Conservation (phyloP, 2,888 invertebrate genomes). For the Dynastes maya region DNA sequence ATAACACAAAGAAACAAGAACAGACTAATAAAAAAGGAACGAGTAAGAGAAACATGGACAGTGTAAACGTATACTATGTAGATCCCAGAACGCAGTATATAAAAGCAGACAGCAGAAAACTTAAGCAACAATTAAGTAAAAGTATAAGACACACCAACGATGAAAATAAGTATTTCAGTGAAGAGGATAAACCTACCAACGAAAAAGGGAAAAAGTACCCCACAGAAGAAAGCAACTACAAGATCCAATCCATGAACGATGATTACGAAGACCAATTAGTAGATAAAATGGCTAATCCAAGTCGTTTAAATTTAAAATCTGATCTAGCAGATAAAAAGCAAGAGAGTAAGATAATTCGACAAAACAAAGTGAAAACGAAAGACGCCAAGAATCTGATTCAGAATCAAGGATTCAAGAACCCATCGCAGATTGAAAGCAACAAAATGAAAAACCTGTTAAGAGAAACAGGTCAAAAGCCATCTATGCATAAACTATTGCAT, state of each 20-base stretch:
- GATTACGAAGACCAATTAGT: constrained; percentile 39
- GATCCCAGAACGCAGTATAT: constrained; percentile 4
- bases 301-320: background rate
- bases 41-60: background rate
- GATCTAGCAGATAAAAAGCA: background rate
- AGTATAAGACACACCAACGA: background rate
- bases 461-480: constrained; percentile 31
- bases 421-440: too few species aligned
- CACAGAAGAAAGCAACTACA: constrained; percentile 31
- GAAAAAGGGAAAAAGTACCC: constrained; percentile 2
- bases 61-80: constrained; percentile 7
- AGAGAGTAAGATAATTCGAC: background rate
- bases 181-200: background rate
- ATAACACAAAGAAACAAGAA: background rate
- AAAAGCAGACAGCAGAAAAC: background rate
- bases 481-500: constrained; percentile 45
- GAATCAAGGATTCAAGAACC: background rate
- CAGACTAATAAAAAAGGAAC: background rate
- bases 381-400: background rate
- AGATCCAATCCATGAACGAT: constrained; percentile 44
- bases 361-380: background rate
- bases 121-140: background rate
- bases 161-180: constrained; percentile 14
- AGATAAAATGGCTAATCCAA: background rate
- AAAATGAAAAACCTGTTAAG: background rate